Base-by-base conservation (phyloP, 2,797 vertebrate genomes). In the Sebastes dallii region DNA sequence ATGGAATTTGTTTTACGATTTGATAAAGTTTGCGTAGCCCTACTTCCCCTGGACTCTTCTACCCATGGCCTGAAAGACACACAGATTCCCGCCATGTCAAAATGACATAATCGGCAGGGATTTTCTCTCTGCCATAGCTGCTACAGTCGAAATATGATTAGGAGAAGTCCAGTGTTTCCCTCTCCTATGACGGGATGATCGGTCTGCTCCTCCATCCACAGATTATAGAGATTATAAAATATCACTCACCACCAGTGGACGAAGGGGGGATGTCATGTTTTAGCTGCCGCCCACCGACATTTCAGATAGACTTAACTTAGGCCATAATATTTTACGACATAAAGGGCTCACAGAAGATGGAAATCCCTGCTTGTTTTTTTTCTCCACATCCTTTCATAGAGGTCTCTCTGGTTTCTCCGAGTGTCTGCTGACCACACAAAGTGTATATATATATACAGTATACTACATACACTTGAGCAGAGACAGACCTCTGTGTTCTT, bases 331-430 rank as follows among this genome's bases (percentile, higher is more conserved):
- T 84, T 82, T 76, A 81, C 82, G 75, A 88, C 64, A 81, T 85
- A 77, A 94, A 95, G 93, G 94, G 94, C 94, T 95, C 81, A 69
- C 75, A 67, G 80, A 89, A 90, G 85, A 92, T 66, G 72, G 81
- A 87, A 86, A 70, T 81, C 77, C 84, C 82, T 66, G 73, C 60
- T 85, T 62, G 62, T 84, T 54, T 54, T 54, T 54, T n/a, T 88
- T 89, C 39, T 84, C 80, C 76, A 83, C 70, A 75, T 85, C 16
- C 50, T 80, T 86, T 88, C 77, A 69, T 54, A 56, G 65, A 82
- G 24, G 69, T 67, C 61, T 73, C 24, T 36, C 79, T 76, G 71
- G 54, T 84, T 77, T 77, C 80, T 83, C 54, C 68, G 74, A 89
- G 72, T 10, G 9, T 78, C 75, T 75, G 70, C 75, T 81, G 78